Percentiles rank a stretch among this genome's conserved stretches.
Evolutionary conservation across 2,113 vertebrate species (phyloP).

Genomic region (Mus musculus): DNA sequence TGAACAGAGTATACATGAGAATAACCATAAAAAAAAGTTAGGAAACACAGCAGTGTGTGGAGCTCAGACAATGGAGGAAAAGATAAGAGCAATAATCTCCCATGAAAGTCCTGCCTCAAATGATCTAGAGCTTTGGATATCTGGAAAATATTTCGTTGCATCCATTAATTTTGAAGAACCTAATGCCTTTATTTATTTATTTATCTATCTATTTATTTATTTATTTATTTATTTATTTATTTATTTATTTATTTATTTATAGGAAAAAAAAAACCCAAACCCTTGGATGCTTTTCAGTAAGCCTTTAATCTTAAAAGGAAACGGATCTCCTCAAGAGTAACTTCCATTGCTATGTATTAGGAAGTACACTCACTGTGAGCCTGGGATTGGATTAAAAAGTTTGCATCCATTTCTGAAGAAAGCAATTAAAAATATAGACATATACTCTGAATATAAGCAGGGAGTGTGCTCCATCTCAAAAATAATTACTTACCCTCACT

Average conservation of each 20-base stretch:
- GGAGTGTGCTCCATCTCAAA: too few species aligned
- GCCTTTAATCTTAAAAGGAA: not conserved
- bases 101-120: not conserved
- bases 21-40: not conserved
- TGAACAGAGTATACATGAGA: too few species aligned
- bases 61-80: not conserved
- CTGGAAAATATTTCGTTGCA: not conserved
- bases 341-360: not conserved
- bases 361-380: not conserved
- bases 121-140: not conserved
- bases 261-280: not conserved
- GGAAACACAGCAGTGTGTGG: not conserved
- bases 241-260: too few species aligned
- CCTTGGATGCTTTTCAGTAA: not conserved
- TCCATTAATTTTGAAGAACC: not conserved
- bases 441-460: not conserved
- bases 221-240: too few species aligned
- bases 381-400: not conserved
- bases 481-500: too few species aligned
- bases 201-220: not conserved
- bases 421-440: not conserved
- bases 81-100: too few species aligned
- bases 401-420: not conserved
- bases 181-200: not conserved
- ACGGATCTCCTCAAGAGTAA: too few species aligned